Evolutionary conservation across 2,113 vertebrate species (phyloP).

Genomic region (Ceyx cyanopectus): DNA sequence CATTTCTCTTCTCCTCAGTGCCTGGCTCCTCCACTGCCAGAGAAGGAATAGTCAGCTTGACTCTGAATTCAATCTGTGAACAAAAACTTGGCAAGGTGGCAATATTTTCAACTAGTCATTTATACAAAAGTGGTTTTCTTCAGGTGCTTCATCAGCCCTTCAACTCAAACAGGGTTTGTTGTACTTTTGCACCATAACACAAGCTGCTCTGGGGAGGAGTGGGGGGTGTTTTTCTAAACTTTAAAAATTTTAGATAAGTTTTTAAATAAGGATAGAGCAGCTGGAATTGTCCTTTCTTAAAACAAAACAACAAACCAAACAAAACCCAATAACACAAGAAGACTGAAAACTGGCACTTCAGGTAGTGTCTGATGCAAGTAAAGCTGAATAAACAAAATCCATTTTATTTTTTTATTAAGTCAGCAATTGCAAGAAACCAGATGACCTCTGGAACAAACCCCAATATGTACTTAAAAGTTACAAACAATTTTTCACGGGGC

Average conservation of each 20-base stretch:
- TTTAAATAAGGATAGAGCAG: not conserved
- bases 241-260: not conserved
- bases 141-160: not conserved
- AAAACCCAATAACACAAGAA: no score
- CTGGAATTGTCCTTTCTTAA: not conserved
- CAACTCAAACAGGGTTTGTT: not conserved
- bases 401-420: not conserved
- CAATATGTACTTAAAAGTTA: not conserved
- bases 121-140: not conserved
- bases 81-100: not conserved
- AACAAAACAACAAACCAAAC: not conserved
- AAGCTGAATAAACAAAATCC: not conserved
- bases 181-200: not conserved
- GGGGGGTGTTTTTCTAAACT: not conserved
- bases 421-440: slow-evolving; percentile 21
- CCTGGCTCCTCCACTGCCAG: not conserved
- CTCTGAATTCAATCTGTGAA: not conserved
- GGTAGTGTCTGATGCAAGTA: not conserved
- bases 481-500: not conserved
- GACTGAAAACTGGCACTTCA: not conserved
- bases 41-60: not conserved
- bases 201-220: not conserved
- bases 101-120: not conserved
- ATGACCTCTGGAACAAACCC: not conserved
- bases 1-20: accelerated